Percentiles rank a stretch among this genome's conserved stretches.
Conservation (phyloP, 2,888 invertebrate genomes). For the Lasioglossum zephyrum region DNA sequence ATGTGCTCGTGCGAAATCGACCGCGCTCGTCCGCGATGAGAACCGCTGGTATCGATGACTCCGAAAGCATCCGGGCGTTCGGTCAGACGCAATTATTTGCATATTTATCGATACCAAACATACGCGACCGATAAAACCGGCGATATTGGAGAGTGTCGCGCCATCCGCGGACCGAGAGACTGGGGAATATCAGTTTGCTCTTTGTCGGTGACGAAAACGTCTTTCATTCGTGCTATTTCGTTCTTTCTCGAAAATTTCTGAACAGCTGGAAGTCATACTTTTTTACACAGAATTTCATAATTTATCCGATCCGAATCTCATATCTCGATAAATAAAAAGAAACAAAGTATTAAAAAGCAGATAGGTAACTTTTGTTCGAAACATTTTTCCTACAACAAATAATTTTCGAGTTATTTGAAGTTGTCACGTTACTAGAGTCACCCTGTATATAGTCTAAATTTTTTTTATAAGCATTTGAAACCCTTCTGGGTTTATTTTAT, state of each 20-base stretch:
- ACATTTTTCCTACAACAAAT: too few species aligned
- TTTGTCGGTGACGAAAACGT: neutral
- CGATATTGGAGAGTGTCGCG: slow-evolving; percentile 33
- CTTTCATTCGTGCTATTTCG: neutral
- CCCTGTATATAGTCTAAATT: too few species aligned
- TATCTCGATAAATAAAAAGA: too few species aligned
- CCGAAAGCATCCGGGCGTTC: slow-evolving; percentile 27
- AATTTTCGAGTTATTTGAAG: too few species aligned
- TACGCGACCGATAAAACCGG: slow-evolving; percentile 12
- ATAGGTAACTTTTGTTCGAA: too few species aligned
- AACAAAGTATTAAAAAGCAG: too few species aligned
- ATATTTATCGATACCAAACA: slow-evolving; percentile 52
- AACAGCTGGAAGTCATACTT: too few species aligned
- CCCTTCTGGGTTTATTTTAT: too few species aligned
- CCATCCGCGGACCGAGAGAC: neutral
- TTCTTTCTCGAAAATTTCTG: neutral
- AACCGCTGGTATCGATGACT: slow-evolving; percentile 41
- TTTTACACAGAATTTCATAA: too few species aligned
- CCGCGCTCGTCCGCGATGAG: slow-evolving; percentile 5
- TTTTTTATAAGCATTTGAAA: too few species aligned
- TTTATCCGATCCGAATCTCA: too few species aligned
- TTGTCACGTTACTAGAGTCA: too few species aligned
- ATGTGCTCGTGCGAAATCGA: slow-evolving; percentile 50
- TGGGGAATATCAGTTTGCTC: slow-evolving; percentile 11
- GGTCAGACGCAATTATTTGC: slow-evolving; percentile 51